phyloP scores from a whole-genome alignment of 2,888 invertebrate species.

The Megaustenia siamemsis region DNA sequence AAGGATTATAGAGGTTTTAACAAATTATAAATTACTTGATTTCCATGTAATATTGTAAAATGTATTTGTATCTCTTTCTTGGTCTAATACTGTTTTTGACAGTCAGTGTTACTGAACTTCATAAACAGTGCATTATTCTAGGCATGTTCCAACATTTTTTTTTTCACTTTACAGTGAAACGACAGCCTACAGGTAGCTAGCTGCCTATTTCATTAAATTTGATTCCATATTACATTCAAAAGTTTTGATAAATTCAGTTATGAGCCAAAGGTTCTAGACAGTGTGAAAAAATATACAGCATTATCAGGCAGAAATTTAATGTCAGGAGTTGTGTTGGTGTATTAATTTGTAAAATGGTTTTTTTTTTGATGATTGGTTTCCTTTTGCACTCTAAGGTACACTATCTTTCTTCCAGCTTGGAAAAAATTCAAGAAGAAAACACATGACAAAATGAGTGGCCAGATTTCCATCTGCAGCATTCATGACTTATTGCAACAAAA shows the following conservation, averaged over 20 bases:
- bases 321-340: no score
- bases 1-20: slow-evolving; percentile 38
- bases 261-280: no score
- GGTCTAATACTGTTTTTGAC: neutral
- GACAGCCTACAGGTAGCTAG: no score
- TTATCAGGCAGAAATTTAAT: neutral
- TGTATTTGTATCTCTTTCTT: neutral
- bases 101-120: neutral
- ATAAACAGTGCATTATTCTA: no score
- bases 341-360: no score
- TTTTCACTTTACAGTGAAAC: no score
- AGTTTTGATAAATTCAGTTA: no score
- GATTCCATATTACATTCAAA: no score
- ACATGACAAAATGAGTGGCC: neutral
- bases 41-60: neutral
- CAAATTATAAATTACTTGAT: neutral
- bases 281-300: no score
- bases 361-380: neutral
- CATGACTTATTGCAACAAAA: neutral
- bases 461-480: neutral
- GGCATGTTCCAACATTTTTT: no score
- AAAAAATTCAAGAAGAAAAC: neutral
- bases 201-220: no score
- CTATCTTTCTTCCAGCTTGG: neutral
- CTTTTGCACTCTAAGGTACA: neutral